Evolutionary conservation across 2,888 invertebrate genomes (phyloP), one percentile per base, ranked within the genome.

Genomic region (Callosobruchus maculatus): DNA sequence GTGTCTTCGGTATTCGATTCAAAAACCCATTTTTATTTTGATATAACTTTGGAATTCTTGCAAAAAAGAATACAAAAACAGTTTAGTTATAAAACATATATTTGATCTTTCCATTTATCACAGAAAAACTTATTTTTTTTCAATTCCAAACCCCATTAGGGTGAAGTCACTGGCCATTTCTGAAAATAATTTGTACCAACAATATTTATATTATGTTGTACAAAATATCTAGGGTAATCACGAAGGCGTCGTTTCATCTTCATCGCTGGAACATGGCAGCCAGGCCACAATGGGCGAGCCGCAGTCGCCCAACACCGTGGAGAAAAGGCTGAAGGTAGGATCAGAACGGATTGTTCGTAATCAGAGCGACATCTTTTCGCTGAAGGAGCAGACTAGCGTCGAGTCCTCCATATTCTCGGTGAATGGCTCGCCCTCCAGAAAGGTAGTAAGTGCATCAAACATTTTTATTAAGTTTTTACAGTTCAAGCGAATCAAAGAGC

Each of bases 331-430:
- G 13, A 67, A 72, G 26, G 68, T 72, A 20, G 74, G 73, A 20
- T 73, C 76, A 13, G 76, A 77, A 31, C 78, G 79, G 21, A 76
- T 79, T 7, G 70, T 74, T 13, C 76, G 78, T 31, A 82, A 83
- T 74, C 80, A 80, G 72, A 84, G 83, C 76, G 82, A 83, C 72
- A 83, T 84, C 70, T 82, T 84, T 68, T 81, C 80, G 20, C 71
- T 80, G 70, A 80, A 80, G 69, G 75, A 77, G 21, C 72, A 80
- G 31, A 77, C 77, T 0, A 78, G 71, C n/a, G 68, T 80, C 3
- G 77, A 79, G 13, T 78, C 80, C 5, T 78, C 79, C 1, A 80
- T 82, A 68, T 82, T 82, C 71, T 82, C 82, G 18, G 78, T 82
- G 20, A 81, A 79, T 70, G 82, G 82, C 7, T 78, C 79, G 0